Base-by-base conservation (phyloP, 64 coral and sea anemone genomes). In the Montipora sp. region DNA sequence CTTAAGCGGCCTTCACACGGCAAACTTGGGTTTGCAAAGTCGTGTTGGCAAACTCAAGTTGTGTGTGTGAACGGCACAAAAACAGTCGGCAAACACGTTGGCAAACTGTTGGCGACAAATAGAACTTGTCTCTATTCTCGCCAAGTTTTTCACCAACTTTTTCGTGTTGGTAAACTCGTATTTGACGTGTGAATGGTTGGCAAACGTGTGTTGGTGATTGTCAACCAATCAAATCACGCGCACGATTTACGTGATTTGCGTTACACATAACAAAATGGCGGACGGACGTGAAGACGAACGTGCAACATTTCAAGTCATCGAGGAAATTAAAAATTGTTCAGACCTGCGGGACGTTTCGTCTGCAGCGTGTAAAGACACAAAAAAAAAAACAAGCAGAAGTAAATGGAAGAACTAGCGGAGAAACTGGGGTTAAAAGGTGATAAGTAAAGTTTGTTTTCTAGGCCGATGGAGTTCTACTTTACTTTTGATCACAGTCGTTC, bases 221-320 rank as follows among this genome's bases (percentile, higher is more conserved):
- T 73, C 70, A 73, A 73, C 23, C 70, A 73, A 73, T 36, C 70
- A 73, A 73, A 73, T 43, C 19, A 20, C 70, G 20, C 70, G 21
- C 70, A 22, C 70, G 43, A 24, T 73, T 73, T 5, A 73, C 70
- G 70, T 73, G 70, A 73, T 73, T 73, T 73, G 70, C 70, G 19
- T 73, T 19, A 73, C 70, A 73, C 70, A 22, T 73, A 19, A 73
- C 16, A 73, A 73, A 73, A 73, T 20, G 19, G 70, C 70, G 23
- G 70, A 73, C 70, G 19, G 19, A 20, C 20, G n/a, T 20, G 16
- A 19, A 19, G 19, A 43, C 70, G 20, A 73, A 20, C 16, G 19
- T 73, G 16, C 70, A 73, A 69, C 65, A 43, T 19, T 20, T 19
- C 70, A 73, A 73, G 3, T 73, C 19, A 73, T 73, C 19, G 7